Percentiles rank a stretch among this genome's conserved stretches.
Evolutionary conservation across 2,888 invertebrate species (phyloP).

Genomic region (Phyllotreta cruciferae): DNA sequence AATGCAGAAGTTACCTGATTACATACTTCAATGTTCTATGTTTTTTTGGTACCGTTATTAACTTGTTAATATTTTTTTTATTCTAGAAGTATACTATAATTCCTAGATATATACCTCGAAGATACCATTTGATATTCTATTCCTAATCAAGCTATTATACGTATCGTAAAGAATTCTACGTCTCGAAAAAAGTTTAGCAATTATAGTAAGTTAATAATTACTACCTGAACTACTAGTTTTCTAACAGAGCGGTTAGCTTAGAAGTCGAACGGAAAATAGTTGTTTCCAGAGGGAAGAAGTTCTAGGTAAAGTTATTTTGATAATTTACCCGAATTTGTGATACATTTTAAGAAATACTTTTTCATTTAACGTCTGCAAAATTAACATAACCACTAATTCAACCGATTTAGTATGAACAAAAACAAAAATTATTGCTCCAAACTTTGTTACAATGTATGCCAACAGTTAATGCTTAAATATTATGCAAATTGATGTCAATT

Average conservation of each 20-base stretch:
- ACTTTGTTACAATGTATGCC: no score
- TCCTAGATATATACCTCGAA: conserved; percentile 27
- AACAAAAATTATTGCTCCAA: no score
- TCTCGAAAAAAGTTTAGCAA: conserved; percentile 14
- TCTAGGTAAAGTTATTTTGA: conserved; percentile 6
- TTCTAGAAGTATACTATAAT: conserved; percentile 23
- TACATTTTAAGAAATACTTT: no score
- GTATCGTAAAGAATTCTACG: conserved; percentile 25
- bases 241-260: conserved; percentile 25
- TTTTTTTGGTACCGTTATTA: conserved; percentile 17
- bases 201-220: conserved; percentile 3
- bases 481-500: no score
- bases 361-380: no score
- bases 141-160: conserved; percentile 29
- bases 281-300: conserved; percentile 12
- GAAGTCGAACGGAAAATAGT: conserved; percentile 9
- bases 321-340: no score
- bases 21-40: conserved; percentile 19
- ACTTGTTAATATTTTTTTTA: conserved; percentile 22
- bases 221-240: conserved; percentile 24
- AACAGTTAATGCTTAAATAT: no score
- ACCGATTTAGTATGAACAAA: no score
- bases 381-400: no score
- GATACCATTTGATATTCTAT: conserved; percentile 25
- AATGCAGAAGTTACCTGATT: conserved; percentile 19